A percentile compares a stretch with the other conserved stretches of the same genome.
Evolutionary conservation across 2,113 vertebrate species (phyloP).

Genomic region (Zosterops hypoxanthus): DNA sequence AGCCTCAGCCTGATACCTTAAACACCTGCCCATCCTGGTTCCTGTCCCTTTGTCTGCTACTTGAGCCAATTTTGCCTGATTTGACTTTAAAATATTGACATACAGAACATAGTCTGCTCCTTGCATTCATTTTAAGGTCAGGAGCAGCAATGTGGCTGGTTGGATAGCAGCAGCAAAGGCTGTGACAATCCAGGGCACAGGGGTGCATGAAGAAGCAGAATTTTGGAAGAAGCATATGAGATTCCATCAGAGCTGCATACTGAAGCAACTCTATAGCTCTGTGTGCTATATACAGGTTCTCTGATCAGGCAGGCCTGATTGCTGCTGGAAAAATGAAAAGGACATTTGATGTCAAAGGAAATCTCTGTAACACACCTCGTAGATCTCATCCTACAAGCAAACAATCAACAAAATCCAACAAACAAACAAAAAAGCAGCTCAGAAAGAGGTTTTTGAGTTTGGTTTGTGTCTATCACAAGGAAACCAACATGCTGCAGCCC

Average conservation of each 20-base stretch:
- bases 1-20: not conserved
- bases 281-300: not conserved
- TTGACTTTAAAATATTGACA: not conserved
- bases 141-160: not conserved
- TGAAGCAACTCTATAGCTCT: not conserved
- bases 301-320: not conserved
- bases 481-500: not conserved
- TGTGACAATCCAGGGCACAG: not conserved
- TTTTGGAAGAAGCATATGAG: not conserved
- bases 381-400: not conserved
- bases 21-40: constrained; percentile 19
- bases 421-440: not conserved
- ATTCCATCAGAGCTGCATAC: not conserved
- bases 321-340: not conserved
- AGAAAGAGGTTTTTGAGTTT: not conserved
- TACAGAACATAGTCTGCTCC: not conserved
- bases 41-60: not conserved
- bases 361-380: not conserved
- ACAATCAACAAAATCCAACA: not conserved
- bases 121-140: not conserved
- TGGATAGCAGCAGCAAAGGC: not conserved
- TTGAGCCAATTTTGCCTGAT: not conserved
- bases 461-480: not conserved
- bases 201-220: not conserved
- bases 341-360: not conserved